Conservation (phyloP, 2,797 vertebrate genomes). For the Platalea minor region DNA sequence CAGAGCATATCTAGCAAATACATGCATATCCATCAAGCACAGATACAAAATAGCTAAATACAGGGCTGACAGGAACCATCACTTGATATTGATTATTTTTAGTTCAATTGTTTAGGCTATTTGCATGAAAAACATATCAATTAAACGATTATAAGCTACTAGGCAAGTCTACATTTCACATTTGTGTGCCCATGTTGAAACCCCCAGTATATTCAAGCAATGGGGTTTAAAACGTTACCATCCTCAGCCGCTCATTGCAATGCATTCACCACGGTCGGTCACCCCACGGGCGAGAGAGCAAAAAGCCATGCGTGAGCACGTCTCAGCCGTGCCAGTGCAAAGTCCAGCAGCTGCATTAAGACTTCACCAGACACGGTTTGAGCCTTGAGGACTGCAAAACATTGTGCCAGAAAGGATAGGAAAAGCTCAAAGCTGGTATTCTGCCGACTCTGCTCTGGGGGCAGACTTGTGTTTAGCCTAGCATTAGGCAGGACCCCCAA, state of each 20-base stretch:
- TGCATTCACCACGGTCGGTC: fast-evolving
- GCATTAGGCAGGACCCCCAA: neutral
- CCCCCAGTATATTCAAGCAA: neutral
- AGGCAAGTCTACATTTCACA: neutral
- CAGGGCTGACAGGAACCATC: neutral
- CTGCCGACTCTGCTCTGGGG: neutral
- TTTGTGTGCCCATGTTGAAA: neutral
- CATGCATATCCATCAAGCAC: neutral
- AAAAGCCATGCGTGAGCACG: neutral
- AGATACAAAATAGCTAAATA: neutral
- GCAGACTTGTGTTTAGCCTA: neutral
- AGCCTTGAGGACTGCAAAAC: neutral
- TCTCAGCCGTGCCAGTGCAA: neutral
- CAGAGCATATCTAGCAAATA: neutral
- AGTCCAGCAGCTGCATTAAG: neutral
- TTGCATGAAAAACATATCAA: neutral
- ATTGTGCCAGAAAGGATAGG: neutral
- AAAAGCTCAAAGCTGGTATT: neutral
- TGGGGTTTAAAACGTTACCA: neutral
- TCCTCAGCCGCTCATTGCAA: neutral
- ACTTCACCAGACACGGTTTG: neutral
- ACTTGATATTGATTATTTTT: slow-evolving; percentile 21
- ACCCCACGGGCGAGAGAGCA: fast-evolving
- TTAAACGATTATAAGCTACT: neutral
- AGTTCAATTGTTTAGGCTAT: neutral